These are phyloP conservation scores for Mustela erminea DNA, from an alignment of 2,797 vertebrate species.

Conservation along the genomic window DNA sequence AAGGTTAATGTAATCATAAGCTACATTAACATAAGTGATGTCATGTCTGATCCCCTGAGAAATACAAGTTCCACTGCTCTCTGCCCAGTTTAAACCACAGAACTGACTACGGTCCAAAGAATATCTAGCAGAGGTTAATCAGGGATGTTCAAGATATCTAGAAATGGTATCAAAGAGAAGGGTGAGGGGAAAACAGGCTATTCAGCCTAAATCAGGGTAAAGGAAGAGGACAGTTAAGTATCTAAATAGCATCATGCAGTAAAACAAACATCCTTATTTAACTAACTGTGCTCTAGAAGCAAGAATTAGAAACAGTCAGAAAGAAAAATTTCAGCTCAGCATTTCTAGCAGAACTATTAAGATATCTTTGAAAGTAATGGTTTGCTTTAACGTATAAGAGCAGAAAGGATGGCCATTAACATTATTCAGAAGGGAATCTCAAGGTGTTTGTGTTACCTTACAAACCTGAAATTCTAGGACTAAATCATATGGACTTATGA, in stretches of 20 bases:
- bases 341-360: conserved; percentile 17
- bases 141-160: background rate
- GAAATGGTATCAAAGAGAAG: background rate
- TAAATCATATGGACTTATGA: background rate
- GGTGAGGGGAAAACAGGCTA: background rate
- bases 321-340: background rate
- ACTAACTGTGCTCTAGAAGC: background rate
- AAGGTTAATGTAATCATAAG: background rate
- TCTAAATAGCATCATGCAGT: background rate
- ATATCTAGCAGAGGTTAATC: background rate
- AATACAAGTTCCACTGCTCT: background rate
- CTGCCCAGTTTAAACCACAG: background rate
- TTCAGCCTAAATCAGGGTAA: background rate
- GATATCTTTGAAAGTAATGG: background rate
- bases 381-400: background rate
- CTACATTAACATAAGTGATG: background rate
- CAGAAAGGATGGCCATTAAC: background rate
- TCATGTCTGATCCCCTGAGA: background rate
- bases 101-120: background rate
- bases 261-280: background rate
- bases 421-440: background rate
- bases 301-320: background rate
- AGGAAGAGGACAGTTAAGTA: background rate
- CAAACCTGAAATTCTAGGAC: background rate
- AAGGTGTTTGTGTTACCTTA: background rate